phyloP scores from a whole-genome alignment of 2,888 invertebrate species.

The Nomada flava region DNA sequence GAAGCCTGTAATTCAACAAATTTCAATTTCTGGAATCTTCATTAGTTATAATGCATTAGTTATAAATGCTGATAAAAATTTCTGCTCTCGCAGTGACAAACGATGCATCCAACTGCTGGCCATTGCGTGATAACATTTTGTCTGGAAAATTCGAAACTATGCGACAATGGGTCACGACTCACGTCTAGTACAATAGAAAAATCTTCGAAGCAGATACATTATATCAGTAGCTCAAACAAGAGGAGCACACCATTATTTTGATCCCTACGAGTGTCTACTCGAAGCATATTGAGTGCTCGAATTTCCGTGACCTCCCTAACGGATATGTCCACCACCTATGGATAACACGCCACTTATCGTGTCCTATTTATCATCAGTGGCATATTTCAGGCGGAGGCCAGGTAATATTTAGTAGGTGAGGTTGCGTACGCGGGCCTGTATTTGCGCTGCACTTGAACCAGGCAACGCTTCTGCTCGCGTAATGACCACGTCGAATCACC shows the following conservation, averaged over 20 bases:
- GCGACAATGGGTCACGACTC: constrained; percentile 2
- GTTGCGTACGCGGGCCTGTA: constrained; percentile 66
- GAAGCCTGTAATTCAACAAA: too few species aligned
- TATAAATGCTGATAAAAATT: too few species aligned
- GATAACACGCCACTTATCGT: constrained; percentile 67
- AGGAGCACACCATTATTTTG: constrained; percentile 48
- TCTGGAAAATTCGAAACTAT: too few species aligned
- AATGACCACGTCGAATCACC: constrained; percentile 70
- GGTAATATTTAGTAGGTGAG: constrained; percentile 71
- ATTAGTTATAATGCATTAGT: too few species aligned
- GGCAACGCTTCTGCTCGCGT: constrained; percentile 64
- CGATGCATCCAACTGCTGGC: too few species aligned
- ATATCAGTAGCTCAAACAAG: constrained; percentile 29
- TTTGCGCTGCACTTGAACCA: constrained; percentile 75
- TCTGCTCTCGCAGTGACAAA: too few species aligned
- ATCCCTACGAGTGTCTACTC: constrained; percentile 22
- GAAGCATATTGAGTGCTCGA: constrained; percentile 52
- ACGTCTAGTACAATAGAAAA: not conserved
- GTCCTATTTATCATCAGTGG: constrained; percentile 67
- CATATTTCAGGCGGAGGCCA: constrained; percentile 64
- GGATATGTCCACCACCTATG: constrained; percentile 38
- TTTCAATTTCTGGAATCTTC: too few species aligned
- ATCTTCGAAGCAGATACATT: constrained; percentile 1
- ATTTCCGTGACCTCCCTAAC: constrained; percentile 50
- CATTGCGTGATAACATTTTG: too few species aligned